A percentile compares a stretch with the other conserved stretches of the same genome.
These are phyloP conservation scores for Lepus townsendii DNA, from an alignment of 2,797 vertebrate genomes.

Conservation along the genomic window DNA sequence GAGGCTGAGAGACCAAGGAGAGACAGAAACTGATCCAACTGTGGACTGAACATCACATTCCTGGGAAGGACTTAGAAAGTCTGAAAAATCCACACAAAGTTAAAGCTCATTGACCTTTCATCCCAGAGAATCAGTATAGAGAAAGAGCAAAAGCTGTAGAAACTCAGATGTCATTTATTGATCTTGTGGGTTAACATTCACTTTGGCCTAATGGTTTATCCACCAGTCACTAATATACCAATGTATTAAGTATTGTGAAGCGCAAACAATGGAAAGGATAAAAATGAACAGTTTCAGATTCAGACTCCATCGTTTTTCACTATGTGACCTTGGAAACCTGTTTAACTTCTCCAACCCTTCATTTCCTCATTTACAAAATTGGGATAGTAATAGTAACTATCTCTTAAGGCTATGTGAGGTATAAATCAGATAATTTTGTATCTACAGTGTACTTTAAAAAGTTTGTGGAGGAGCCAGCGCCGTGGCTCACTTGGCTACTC, in stretches of 20 bases:
- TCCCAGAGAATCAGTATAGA: neutral
- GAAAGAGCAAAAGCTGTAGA: neutral
- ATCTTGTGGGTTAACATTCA: neutral
- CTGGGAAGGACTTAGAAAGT: neutral
- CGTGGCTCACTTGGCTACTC: too few relatives aligned
- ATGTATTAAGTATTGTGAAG: neutral
- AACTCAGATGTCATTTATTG: constrained; percentile 14
- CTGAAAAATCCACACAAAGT: neutral
- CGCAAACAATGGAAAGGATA: neutral
- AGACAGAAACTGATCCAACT: neutral
- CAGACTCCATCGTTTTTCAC: neutral
- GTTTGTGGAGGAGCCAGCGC: too few relatives aligned
- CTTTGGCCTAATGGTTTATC: neutral
- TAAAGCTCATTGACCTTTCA: constrained; percentile 42
- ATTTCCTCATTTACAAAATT: constrained; percentile 51
- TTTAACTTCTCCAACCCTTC: constrained; percentile 21
- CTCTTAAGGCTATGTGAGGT: neutral
- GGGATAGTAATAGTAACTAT: neutral
- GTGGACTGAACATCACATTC: neutral
- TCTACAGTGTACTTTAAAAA: neutral
- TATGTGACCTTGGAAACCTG: neutral
- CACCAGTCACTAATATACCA: neutral
- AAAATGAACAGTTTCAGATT: neutral
- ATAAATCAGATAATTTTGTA: neutral
- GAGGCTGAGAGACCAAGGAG: neutral